Evolutionary conservation across 2,888 invertebrate genomes (phyloP), one percentile per base, ranked within the genome.

Genomic region (Lithodes maja): DNA sequence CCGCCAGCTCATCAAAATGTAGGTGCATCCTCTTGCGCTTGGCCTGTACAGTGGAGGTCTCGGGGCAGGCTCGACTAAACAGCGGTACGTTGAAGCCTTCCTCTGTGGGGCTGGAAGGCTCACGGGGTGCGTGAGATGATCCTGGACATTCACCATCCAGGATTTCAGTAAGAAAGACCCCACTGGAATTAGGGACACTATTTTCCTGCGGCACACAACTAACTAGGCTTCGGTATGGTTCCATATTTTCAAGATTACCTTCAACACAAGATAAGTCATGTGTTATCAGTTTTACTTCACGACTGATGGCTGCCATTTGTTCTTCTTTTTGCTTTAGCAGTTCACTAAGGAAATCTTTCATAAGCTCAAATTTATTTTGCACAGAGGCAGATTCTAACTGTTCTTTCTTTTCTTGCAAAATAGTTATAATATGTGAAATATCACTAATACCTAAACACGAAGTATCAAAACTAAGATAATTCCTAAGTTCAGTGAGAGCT

Each of bases 1-100:
- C 95, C 79, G 97, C 97, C 93, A 98, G 96, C 94, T 98, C 98
- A 90, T 97, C 97, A 94, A 98, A 98, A 94, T 98, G 97, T 3
- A 96, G 96, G 92, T 96, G 96, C 95, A 98, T 96, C 17, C 97
- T 94, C 89, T 91, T 91, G 77, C 86, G 86, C 78, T 89, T 91
- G 3, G 86, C 80, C 52, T 87, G 75, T 7, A 91, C 83, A 49
- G 89, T 90, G 2, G 91, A 86, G 52, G 74, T 90, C 68, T 89
- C 88, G 17, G 90, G 85, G 55, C 69, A 82, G 55, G 79, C 77
- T 17, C 86, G 87, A 78, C 77, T 83, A 68, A 87, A 86, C n/a
- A 85, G 85, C 52, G 90, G 89, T 15, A 90, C 91, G 84, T 92
- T 92, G 61, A 91, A 91, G 2, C 91, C 91, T 77, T 92, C 91